phyloP scores from a whole-genome alignment of 2,113 vertebrate species.

The Hemiscyllium ocellatum region DNA sequence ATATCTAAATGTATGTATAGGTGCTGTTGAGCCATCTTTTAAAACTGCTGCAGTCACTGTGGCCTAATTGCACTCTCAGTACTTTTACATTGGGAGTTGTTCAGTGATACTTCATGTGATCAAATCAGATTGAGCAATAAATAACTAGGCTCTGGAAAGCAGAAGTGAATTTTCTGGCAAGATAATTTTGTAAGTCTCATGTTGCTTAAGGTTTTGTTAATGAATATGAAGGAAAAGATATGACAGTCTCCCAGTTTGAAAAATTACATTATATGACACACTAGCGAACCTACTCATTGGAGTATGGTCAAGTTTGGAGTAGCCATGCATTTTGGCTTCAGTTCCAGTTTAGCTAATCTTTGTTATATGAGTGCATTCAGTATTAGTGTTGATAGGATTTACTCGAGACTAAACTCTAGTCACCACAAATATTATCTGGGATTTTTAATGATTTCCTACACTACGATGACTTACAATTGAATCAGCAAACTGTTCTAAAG shows the following conservation, averaged over 20 bases:
- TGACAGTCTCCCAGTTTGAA: neutral
- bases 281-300: neutral
- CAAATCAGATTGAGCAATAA: neutral
- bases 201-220: neutral
- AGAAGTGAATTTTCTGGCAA: neutral
- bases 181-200: neutral
- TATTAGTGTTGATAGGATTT: neutral
- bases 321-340: neutral
- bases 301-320: neutral
- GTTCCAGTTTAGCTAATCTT: neutral
- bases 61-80: neutral
- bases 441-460: neutral
- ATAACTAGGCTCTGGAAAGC: neutral
- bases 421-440: neutral
- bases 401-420: neutral
- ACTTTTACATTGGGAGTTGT: neutral
- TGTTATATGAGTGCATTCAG: neutral
- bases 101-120: neutral
- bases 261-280: neutral
- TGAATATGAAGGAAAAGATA: neutral
- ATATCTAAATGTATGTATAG: too few relatives aligned
- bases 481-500: neutral
- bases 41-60: neutral
- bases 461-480: neutral
- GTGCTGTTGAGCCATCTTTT: neutral